phyloP scores from a whole-genome alignment of 2,888 invertebrate genomes.

The Tenthredo scrophulariae region DNA sequence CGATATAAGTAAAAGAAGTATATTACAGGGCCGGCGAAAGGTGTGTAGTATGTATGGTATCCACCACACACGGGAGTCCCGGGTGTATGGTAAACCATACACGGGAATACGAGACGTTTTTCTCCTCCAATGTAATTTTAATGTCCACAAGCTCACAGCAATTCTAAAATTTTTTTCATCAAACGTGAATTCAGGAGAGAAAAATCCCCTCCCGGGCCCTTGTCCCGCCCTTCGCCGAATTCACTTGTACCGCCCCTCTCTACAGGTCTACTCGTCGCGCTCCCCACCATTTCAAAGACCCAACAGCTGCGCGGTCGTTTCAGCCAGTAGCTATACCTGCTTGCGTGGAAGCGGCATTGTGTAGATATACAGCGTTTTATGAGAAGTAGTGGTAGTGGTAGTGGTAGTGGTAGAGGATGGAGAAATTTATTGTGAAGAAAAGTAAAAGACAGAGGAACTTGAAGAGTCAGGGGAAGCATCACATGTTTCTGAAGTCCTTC shows the following conservation, averaged over 20 bases:
- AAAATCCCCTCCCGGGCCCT: not conserved
- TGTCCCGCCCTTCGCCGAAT: not conserved
- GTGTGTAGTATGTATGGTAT: not conserved
- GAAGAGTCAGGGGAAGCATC: not conserved
- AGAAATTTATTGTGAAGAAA: too few species aligned
- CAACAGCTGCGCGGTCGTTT: too few species aligned
- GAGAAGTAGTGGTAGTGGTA: too few species aligned
- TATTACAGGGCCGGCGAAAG: not conserved
- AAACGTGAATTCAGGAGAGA: not conserved
- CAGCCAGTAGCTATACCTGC: too few species aligned
- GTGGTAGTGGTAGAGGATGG: too few species aligned
- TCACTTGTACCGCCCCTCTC: not conserved
- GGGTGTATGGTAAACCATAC: not conserved
- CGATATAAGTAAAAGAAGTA: too few species aligned
- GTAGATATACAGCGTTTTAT: too few species aligned
- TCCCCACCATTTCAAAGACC: not conserved
- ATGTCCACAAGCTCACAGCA: not conserved
- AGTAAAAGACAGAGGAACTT: not conserved
- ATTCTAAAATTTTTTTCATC: not conserved
- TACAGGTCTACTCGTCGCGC: not conserved
- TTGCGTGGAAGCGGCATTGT: too few species aligned
- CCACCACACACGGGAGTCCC: not conserved
- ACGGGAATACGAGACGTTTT: too few species aligned
- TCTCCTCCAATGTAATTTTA: too few species aligned
- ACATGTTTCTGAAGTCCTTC: constrained; percentile 3